Percentiles rank a stretch among this genome's conserved stretches.
phyloP scores from a whole-genome alignment of 2,888 invertebrate genomes.

The Chloroclystis v-ata region DNA sequence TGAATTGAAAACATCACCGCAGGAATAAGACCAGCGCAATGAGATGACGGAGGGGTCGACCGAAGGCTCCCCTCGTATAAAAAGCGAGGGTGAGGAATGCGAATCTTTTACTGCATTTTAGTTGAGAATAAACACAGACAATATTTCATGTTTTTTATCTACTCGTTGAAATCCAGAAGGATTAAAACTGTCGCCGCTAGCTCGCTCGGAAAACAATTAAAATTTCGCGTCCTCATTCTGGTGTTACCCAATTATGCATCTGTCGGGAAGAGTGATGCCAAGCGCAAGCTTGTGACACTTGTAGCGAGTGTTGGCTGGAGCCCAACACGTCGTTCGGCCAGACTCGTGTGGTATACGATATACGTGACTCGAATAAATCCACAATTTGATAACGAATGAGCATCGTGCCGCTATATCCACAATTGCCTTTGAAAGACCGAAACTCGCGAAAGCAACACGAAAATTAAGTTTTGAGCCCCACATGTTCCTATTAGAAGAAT shows the following conservation, averaged over 20 bases:
- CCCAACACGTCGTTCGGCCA: constrained; percentile 47
- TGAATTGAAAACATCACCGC: constrained; percentile 56
- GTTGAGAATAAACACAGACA: constrained; percentile 38
- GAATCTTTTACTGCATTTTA: constrained; percentile 55
- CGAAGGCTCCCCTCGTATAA: constrained; percentile 45
- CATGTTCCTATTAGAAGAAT: too few relatives aligned
- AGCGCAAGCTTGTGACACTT: constrained; percentile 56
- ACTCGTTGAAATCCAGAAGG: constrained; percentile 11
- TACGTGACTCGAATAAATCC: constrained; percentile 35
- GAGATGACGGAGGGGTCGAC: constrained; percentile 45
- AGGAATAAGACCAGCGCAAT: constrained; percentile 37
- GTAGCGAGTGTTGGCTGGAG: constrained; percentile 62
- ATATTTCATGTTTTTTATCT: constrained; percentile 44
- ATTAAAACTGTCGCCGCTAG: constrained; percentile 26
- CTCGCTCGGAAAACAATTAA: constrained; percentile 39
- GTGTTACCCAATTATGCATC: constrained; percentile 59
- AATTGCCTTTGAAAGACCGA: too few relatives aligned
- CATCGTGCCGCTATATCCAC: not conserved
- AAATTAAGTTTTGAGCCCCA: too few relatives aligned
- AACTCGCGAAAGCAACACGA: too few relatives aligned
- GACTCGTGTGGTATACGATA: constrained; percentile 27
- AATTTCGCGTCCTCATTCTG: constrained; percentile 50
- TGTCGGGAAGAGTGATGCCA: constrained; percentile 50
- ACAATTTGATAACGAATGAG: constrained; percentile 15
- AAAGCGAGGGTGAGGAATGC: constrained; percentile 47